phyloP scores from a whole-genome alignment of 2,888 invertebrate species.

The Pterostichus niger region DNA sequence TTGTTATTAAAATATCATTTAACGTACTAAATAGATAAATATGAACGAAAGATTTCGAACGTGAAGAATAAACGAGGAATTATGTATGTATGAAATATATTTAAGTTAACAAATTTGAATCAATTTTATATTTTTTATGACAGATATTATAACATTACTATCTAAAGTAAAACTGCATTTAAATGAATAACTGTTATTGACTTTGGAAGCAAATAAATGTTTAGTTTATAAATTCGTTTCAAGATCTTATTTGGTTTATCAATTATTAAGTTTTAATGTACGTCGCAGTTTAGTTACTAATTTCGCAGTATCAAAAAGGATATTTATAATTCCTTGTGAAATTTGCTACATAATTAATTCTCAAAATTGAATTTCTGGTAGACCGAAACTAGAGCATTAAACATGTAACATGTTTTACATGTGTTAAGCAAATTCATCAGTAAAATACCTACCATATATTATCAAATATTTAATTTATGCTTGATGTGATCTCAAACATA shows the following conservation, averaged over 20 bases:
- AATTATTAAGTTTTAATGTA: slow-evolving; percentile 12
- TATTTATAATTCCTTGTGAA: slow-evolving; percentile 24
- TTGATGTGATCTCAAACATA: background rate
- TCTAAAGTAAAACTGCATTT: too few species aligned
- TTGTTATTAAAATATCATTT: too few species aligned
- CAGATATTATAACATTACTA: too few species aligned
- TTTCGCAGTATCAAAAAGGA: slow-evolving; percentile 16
- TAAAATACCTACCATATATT: slow-evolving; percentile 1
- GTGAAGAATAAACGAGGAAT: too few species aligned
- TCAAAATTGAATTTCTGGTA: background rate
- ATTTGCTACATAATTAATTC: slow-evolving; percentile 12
- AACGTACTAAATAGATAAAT: too few species aligned
- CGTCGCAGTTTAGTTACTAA: background rate
- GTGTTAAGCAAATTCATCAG: slow-evolving; percentile 20
- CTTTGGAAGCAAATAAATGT: background rate
- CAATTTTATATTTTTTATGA: too few species aligned
- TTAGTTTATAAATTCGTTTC: background rate
- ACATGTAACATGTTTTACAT: slow-evolving; percentile 17
- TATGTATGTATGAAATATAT: too few species aligned
- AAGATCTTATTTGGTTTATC: background rate
- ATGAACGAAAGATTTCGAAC: too few species aligned
- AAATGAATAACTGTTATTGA: too few species aligned
- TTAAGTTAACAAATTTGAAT: too few species aligned
- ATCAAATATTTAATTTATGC: slow-evolving; percentile 8
- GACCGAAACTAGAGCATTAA: slow-evolving; percentile 1